phyloP scores from a whole-genome alignment of 2,113 vertebrate species.

The Piliocolobus tephrosceles region DNA sequence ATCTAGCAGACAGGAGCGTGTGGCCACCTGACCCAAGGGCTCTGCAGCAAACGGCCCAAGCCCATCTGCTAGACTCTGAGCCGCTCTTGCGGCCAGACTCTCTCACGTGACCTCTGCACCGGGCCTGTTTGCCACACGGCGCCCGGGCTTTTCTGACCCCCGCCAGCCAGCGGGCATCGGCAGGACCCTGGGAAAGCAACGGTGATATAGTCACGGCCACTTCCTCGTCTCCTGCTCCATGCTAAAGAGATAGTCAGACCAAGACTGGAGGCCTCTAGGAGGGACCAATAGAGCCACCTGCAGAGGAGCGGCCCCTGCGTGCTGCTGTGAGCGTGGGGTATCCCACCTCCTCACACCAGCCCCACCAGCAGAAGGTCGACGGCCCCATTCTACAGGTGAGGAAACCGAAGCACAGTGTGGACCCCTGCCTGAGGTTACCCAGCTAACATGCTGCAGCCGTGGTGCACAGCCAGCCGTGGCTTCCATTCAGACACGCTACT shows the following conservation, averaged over 20 bases:
- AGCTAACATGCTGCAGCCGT: fast-evolving
- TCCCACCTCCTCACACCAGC: background rate
- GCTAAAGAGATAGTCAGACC: background rate
- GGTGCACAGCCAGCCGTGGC: background rate
- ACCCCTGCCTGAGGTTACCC: fast-evolving
- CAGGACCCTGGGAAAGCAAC: too few species aligned
- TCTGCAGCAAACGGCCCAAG: constrained; percentile 45
- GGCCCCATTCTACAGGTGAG: background rate
- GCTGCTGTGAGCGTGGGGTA: background rate
- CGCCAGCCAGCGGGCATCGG: background rate
- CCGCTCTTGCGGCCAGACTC: background rate
- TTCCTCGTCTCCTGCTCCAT: background rate
- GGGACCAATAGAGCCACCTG: background rate
- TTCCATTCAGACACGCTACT: fast-evolving
- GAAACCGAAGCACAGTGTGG: background rate
- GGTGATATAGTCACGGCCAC: background rate
- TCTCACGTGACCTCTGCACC: constrained; percentile 58
- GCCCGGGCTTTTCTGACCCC: background rate
- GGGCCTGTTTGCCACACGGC: constrained; percentile 45
- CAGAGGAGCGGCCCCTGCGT: background rate
- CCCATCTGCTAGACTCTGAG: constrained; percentile 76
- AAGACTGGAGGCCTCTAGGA: background rate
- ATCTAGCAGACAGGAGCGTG: constrained; percentile 74
- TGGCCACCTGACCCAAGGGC: constrained; percentile 63
- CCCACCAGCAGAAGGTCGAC: fast-evolving